Percentiles rank a stretch among this genome's conserved stretches.
These are phyloP conservation scores for Ophion ellenae DNA, from an alignment of 2,888 invertebrate genomes.

Conservation along the genomic window DNA sequence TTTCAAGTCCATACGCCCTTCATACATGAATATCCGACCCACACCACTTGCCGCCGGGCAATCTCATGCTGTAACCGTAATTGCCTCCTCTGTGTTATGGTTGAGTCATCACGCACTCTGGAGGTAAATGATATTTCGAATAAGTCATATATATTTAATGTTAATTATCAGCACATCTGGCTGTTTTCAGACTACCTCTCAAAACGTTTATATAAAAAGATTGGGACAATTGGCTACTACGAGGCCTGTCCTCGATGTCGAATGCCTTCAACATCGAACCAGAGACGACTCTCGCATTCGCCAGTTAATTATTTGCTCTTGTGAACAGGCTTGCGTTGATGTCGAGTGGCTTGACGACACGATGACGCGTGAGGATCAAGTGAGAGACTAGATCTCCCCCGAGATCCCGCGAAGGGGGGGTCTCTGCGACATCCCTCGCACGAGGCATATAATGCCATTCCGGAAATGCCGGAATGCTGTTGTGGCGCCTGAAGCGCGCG, in stretches of 20 bases:
- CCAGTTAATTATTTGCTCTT: slow-evolving; percentile 73
- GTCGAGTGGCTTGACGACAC: slow-evolving; percentile 64
- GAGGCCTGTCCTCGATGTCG: neutral
- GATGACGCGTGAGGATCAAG: slow-evolving; percentile 1
- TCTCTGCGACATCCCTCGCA: slow-evolving; percentile 62
- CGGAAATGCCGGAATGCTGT: slow-evolving; percentile 80
- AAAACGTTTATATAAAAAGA: no score
- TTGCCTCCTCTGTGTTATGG: no score
- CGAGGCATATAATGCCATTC: slow-evolving; percentile 75
- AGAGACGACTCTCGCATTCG: slow-evolving; percentile 59
- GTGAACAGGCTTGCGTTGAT: slow-evolving; percentile 76
- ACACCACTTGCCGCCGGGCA: no score
- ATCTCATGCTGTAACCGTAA: no score
- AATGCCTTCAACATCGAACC: slow-evolving; percentile 32
- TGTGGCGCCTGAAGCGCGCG: slow-evolving; percentile 75
- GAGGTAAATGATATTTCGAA: no score
- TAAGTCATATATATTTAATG: no score
- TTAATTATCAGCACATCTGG: no score
- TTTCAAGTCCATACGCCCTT: no score
- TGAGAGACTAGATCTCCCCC: slow-evolving; percentile 10
- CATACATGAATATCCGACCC: no score
- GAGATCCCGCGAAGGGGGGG: slow-evolving; percentile 57
- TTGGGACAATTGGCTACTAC: neutral
- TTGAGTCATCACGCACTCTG: no score
- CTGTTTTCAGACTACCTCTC: no score